phyloP scores from a whole-genome alignment of 1,140 invertebrate species.

The Tetramorium parvispinum region DNA sequence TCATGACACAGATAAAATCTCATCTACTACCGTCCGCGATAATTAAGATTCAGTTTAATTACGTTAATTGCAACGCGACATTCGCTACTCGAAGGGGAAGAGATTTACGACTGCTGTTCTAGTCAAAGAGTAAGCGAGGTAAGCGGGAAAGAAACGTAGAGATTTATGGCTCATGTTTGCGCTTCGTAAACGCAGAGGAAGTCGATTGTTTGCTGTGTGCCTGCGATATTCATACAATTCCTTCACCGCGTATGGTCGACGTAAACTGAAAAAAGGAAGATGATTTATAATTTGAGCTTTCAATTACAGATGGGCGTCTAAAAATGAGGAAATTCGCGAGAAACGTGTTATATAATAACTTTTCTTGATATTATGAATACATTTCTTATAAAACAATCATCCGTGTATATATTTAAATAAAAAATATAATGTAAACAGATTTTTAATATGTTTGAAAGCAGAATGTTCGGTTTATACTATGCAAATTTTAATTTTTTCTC shows the following conservation, averaged over 20 bases:
- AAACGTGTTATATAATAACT: not conserved
- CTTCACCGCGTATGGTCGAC: slow-evolving; percentile 21
- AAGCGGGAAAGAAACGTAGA: slow-evolving; percentile 52
- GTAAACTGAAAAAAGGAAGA: not conserved
- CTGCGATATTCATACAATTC: slow-evolving; percentile 40
- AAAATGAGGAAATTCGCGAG: not conserved
- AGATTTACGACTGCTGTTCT: slow-evolving; percentile 48
- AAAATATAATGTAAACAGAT: not conserved
- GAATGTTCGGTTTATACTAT: not conserved
- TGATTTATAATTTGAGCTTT: slow-evolving; percentile 40
- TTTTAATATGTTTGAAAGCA: not conserved
- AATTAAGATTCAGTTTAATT: slow-evolving; percentile 61
- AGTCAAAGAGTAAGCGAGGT: slow-evolving; percentile 46
- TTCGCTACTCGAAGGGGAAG: slow-evolving; percentile 17
- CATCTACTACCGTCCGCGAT: slow-evolving; percentile 24
- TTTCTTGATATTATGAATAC: not conserved
- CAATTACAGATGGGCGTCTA: not conserved
- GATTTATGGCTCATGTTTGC: slow-evolving; percentile 59
- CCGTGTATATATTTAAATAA: not conserved
- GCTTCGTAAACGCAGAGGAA: slow-evolving; percentile 55
- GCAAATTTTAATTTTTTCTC: not conserved
- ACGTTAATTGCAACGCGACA: slow-evolving; percentile 57
- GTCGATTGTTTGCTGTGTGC: slow-evolving; percentile 56
- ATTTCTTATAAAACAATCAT: not conserved
- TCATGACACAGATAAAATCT: slow-evolving; percentile 48